These are phyloP conservation scores for Peucedramus taeniatus DNA, from an alignment of 2,113 vertebrate species.

Conservation along the genomic window DNA sequence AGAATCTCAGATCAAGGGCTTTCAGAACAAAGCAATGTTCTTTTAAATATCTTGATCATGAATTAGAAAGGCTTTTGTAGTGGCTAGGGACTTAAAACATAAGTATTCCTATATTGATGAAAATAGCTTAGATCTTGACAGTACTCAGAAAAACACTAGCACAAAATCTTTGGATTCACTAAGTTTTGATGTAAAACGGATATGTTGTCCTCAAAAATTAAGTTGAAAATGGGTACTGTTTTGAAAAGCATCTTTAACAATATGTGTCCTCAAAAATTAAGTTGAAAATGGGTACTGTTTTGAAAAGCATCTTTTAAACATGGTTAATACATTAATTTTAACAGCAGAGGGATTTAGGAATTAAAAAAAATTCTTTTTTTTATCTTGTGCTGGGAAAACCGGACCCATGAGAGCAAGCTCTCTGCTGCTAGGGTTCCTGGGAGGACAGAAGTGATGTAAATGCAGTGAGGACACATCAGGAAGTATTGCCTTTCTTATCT, in stretches of 20 bases:
- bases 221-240: neutral
- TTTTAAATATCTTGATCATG: conserved; percentile 11
- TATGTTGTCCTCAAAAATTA: neutral
- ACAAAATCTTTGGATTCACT: neutral
- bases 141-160: neutral
- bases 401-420: neutral
- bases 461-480: neutral
- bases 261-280: too few species aligned
- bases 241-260: neutral
- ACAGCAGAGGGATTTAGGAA: neutral
- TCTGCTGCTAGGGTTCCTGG: neutral
- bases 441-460: neutral
- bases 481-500: neutral
- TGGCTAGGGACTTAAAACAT: neutral
- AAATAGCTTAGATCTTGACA: neutral
- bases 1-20: conserved; percentile 39
- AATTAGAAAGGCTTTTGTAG: conserved; percentile 21
- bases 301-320: neutral
- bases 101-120: neutral
- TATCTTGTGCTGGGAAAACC: neutral
- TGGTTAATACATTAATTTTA: neutral
- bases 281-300: neutral
- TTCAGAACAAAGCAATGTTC: neutral
- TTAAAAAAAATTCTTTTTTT: neutral
- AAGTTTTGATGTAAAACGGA: neutral